phyloP scores from a whole-genome alignment of 2,113 vertebrate species.

The Terrapene triunguis region DNA sequence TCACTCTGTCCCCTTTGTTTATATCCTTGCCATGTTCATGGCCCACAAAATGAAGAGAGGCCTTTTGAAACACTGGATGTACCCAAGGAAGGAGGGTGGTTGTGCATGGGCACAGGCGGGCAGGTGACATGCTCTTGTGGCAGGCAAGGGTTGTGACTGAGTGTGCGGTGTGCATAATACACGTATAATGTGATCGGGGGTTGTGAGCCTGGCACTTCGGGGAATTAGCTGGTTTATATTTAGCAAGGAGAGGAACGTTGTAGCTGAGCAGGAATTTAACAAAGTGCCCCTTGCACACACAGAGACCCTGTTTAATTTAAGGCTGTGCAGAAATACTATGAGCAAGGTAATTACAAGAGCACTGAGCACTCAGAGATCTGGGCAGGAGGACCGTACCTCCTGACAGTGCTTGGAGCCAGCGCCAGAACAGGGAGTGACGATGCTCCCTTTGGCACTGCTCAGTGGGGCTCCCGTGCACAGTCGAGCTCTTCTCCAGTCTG shows the following conservation, averaged over 20 bases:
- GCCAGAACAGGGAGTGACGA: not conserved
- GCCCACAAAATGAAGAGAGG: not conserved
- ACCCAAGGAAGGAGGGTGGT: not conserved
- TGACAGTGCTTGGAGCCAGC: too few relatives aligned
- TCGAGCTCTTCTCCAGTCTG: not conserved
- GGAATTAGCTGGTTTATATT: not conserved
- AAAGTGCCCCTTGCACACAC: not conserved
- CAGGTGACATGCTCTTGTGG: not conserved
- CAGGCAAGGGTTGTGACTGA: not conserved
- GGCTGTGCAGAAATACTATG: not conserved
- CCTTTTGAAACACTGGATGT: not conserved
- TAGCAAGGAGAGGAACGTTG: not conserved
- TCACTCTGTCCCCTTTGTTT: not conserved
- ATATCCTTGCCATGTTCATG: not conserved
- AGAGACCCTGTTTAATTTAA: not conserved
- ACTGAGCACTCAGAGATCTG: not conserved
- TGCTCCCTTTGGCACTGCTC: not conserved
- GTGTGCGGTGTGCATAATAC: not conserved
- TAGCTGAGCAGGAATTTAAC: not conserved
- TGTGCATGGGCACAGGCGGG: not conserved
- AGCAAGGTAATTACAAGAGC: not conserved
- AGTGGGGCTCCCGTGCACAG: not conserved
- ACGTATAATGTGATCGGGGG: too few relatives aligned
- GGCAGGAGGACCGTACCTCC: not conserved
- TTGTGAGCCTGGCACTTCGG: not conserved